phyloP scores from a whole-genome alignment of 2,113 vertebrate genomes.

The Plotosus lineatus region DNA sequence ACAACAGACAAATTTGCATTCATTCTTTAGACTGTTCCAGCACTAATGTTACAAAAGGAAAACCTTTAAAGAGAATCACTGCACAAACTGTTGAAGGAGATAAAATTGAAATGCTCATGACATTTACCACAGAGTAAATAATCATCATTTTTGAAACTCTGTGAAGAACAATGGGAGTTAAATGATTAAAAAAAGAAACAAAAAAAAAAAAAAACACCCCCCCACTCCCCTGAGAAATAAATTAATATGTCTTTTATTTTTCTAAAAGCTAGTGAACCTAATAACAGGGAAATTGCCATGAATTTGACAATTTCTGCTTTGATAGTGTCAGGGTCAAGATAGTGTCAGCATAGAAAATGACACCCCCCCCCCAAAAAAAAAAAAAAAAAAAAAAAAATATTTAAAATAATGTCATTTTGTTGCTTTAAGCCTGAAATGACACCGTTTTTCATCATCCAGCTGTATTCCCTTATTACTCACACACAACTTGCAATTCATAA shows the following conservation, averaged over 20 bases:
- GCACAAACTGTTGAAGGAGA: constrained; percentile 41
- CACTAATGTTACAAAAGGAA: constrained; percentile 46
- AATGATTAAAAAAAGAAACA: background rate
- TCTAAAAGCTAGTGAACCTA: constrained; percentile 6
- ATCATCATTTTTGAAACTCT: constrained; percentile 31
- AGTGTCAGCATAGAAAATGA: constrained; percentile 14
- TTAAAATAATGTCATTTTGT: too few species aligned
- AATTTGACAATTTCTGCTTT: constrained; percentile 38
- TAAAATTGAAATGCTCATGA: constrained; percentile 42
- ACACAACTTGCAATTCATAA: too few species aligned
- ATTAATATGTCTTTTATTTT: background rate
- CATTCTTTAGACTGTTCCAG: constrained; percentile 31
- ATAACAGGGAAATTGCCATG: constrained; percentile 24
- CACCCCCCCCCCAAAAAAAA: too few species aligned
- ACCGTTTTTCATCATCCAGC: too few species aligned
- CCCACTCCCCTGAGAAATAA: too few species aligned
- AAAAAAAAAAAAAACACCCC: too few species aligned
- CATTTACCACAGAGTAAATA: constrained; percentile 43
- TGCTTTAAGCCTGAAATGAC: too few species aligned
- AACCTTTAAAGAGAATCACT: constrained; percentile 42
- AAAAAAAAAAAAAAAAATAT: too few species aligned
- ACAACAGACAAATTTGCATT: constrained; percentile 38
- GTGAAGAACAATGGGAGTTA: background rate
- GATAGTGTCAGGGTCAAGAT: background rate
- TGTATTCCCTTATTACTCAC: too few species aligned